Evolutionary conservation across 2,888 invertebrate genomes (phyloP), one percentile per base, ranked within the genome.

Genomic region (Drosophila macrospina): DNA sequence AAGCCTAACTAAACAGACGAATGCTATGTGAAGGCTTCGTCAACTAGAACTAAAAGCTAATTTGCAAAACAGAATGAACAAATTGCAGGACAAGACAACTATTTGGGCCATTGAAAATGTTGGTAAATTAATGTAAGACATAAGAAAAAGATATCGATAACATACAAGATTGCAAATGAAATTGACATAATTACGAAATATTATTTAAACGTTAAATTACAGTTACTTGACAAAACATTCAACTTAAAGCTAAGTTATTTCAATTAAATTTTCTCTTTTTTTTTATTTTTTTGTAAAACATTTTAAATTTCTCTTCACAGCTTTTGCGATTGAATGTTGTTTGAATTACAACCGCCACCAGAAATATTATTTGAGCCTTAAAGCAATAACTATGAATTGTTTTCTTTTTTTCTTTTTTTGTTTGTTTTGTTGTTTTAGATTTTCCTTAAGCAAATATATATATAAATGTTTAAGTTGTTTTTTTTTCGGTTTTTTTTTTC

Each of bases 301-400:
- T 69, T 63, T 75, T 59, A 5, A 51, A 63, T 59, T 41, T 63
- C 47, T 68, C 41, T 73, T 51, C 57, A 79, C 64, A 82, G 77
- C 41, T 62, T 76, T 69, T 51, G 63, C 64, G 20, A 24, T 56
- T 45, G 44, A 62, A 59, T 68, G 65, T 71, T 59, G 66, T 64
- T 69, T 11, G 52, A 51, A 57, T 65, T 64, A 44, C 57, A 82
- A 70, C 71, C 69, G 52, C 61, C 70, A 75, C 70, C 80, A 66
- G 63, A 71, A 80, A 52, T 50, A 30, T 59, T 59, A 24, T 51
- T 74, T 68, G 64, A 72, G 69, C 69, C 62, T 48, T 48, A 41
- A 24, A 50, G 50, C 24, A 41, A 54, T 34, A 52, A 34, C 51
- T 28, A 52, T 50, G 59, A 42, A 59, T 34, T 41, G 61, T 65